Base-by-base conservation (phyloP, 1,140 invertebrate genomes). In the Leptopilina clavipes region DNA sequence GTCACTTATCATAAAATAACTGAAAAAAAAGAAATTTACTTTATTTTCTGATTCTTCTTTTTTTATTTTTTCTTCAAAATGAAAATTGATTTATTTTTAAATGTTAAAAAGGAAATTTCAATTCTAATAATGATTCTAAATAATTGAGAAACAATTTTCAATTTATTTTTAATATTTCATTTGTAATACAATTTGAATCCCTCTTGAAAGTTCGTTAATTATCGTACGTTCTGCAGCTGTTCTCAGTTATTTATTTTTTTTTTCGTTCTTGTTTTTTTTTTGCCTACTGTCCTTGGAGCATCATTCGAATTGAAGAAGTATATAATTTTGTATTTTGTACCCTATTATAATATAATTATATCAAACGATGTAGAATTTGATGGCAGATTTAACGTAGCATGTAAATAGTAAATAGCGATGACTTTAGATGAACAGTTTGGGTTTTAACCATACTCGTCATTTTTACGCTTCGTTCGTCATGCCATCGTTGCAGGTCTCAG, bases 391-490 rank as follows among this genome's bases (percentile, higher is more conserved):
- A 65, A 65, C 59, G 59, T 65, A 65, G 59, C 59, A 65, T 65
- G 59, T 65, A 65, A 65, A 65, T 65, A 65, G 59, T 65, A 31
- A 65, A 25, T 65, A 65, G 19, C 19, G 22, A 65, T 31, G 59
- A n/a, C 22, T 65, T 65, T 65, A 65, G 59, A 75, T 73, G 75
- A 78, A 71, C 78, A 84, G 83, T 89, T 86, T 89, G 88, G 37
- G 37, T 40, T 85, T 85, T 86, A 89, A 84, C 80, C 12, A 65
- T 84, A 83, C 82, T 86, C 78, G 81, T 70, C 82, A 76, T 86
- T 89, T 90, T 89, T 86, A 89, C 83, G 88, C 83, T 40, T 81
- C 65, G 78, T 90, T 87, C 80, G 85, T 83, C 77, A 87, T 82
- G 86, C 72, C 70, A 78, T 37, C 80, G 70, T 77, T 40, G 77